Percentiles rank a stretch among this genome's conserved stretches.
Conservation (phyloP, 2,113 vertebrate genomes). For the Cebidichthys violaceus region DNA sequence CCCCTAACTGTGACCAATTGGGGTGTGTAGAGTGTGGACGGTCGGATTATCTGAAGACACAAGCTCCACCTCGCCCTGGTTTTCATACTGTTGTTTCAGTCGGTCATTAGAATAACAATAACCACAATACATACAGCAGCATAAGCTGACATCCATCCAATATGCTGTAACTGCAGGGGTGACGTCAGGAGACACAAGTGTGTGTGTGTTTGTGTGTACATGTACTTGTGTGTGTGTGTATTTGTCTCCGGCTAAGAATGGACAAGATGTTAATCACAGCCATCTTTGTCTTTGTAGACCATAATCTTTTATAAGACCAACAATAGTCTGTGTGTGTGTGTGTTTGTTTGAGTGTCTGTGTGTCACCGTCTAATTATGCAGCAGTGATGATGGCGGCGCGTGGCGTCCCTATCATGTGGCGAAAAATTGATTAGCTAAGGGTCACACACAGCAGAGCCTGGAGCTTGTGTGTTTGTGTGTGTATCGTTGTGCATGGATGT, state of each 20-base stretch:
- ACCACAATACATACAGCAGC: conserved; percentile 67
- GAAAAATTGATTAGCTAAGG: conserved; percentile 82
- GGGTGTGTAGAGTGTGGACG: conserved; percentile 63
- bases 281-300: conserved; percentile 73
- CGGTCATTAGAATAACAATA: conserved; percentile 82
- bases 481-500: conserved; percentile 27
- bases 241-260: conserved; percentile 49
- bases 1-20: conserved; percentile 78
- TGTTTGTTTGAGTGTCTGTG: conserved; percentile 42
- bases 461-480: conserved; percentile 47
- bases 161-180: conserved; percentile 70
- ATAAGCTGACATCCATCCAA: conserved; percentile 78
- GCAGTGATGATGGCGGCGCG: conserved; percentile 72
- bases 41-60: conserved; percentile 76
- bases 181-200: conserved; percentile 54
- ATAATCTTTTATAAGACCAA: conserved; percentile 64
- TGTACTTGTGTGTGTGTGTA: conserved; percentile 24
- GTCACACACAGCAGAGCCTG: conserved; percentile 72
- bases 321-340: conserved; percentile 46
- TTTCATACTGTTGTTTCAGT: conserved; percentile 77
- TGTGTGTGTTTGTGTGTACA: conserved; percentile 11
- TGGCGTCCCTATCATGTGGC: conserved; percentile 80
- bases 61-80: conserved; percentile 59
- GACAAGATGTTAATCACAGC: conserved; percentile 71
- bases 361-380: conserved; percentile 73